A percentile compares a stretch with the other conserved stretches of the same genome.
These are phyloP conservation scores for Abramis brama DNA, from an alignment of 2,113 vertebrate species.

Conservation along the genomic window DNA sequence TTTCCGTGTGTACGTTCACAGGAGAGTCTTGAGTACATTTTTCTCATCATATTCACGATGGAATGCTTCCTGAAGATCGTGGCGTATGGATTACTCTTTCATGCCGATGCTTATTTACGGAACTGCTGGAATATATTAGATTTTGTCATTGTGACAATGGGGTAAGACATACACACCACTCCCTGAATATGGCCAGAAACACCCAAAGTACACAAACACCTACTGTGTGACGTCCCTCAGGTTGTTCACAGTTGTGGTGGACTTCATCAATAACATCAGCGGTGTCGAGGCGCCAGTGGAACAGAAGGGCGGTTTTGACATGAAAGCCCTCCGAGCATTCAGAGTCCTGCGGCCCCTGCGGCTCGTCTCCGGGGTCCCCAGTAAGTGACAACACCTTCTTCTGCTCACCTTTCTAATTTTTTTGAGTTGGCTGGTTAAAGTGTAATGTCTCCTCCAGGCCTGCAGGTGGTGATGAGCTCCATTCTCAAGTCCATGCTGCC, in stretches of 20 bases:
- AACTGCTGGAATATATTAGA: conserved; percentile 93
- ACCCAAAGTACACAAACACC: not conserved
- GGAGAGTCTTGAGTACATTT: conserved; percentile 93
- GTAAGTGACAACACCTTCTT: conserved; percentile 69
- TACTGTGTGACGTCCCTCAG: conserved; percentile 64
- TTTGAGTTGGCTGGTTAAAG: not conserved
- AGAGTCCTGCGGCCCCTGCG: conserved; percentile 86
- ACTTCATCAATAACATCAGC: conserved; percentile 84
- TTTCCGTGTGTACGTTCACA: conserved; percentile 62
- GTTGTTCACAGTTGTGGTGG: conserved; percentile 84
- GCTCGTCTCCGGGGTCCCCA: conserved; percentile 88
- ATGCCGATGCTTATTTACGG: conserved; percentile 87
- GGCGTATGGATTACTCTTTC: conserved; percentile 89
- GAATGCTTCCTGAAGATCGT: conserved; percentile 92
- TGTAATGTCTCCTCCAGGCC: conserved; percentile 71
- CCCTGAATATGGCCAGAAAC: not conserved
- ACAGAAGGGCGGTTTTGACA: conserved; percentile 84
- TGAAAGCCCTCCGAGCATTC: conserved; percentile 87
- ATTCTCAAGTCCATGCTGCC: conserved; percentile 93
- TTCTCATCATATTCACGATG: conserved; percentile 89
- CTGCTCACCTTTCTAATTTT: not conserved
- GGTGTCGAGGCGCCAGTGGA: conserved; percentile 77
- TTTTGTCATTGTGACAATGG: conserved; percentile 89
- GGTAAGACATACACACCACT: conserved; percentile 73
- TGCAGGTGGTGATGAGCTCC: conserved; percentile 94